These are phyloP conservation scores for Gymnoscelis rufifasciata DNA, from an alignment of 2,888 invertebrate genomes.

Conservation along the genomic window DNA sequence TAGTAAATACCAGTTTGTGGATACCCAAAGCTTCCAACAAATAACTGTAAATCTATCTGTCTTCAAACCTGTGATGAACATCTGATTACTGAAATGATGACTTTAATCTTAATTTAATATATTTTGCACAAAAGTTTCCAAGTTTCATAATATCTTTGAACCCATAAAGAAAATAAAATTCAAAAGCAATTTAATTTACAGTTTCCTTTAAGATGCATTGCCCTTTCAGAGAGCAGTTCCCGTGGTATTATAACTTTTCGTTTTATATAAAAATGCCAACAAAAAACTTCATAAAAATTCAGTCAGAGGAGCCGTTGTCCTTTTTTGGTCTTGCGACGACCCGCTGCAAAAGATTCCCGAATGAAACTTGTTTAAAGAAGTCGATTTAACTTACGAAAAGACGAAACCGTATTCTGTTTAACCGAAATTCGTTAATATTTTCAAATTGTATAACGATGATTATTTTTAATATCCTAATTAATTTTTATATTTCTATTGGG, in stretches of 20 bases:
- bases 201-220: conserved; percentile 49
- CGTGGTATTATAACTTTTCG: conserved; percentile 51
- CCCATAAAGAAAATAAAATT: conserved; percentile 32
- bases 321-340: conserved; percentile 56
- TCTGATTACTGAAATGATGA: no score
- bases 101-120: no score
- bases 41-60: no score
- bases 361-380: conserved; percentile 65
- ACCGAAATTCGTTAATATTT: conserved; percentile 7
- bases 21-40: no score
- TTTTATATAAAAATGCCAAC: conserved; percentile 56
- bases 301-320: conserved; percentile 51
- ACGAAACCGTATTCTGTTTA: conserved; percentile 35
- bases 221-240: conserved; percentile 46
- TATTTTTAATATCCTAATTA: not conserved
- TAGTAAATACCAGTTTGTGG: no score
- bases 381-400: conserved; percentile 70
- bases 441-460: not conserved
- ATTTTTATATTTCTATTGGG: no score
- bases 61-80: no score
- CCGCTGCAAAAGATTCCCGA: conserved; percentile 50
- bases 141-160: conserved; percentile 21
- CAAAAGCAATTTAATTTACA: conserved; percentile 46
- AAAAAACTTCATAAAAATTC: conserved; percentile 71
- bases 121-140: no score